These are phyloP conservation scores for Otocyon megalotis DNA, from an alignment of 2,113 vertebrate genomes.

Conservation along the genomic window DNA sequence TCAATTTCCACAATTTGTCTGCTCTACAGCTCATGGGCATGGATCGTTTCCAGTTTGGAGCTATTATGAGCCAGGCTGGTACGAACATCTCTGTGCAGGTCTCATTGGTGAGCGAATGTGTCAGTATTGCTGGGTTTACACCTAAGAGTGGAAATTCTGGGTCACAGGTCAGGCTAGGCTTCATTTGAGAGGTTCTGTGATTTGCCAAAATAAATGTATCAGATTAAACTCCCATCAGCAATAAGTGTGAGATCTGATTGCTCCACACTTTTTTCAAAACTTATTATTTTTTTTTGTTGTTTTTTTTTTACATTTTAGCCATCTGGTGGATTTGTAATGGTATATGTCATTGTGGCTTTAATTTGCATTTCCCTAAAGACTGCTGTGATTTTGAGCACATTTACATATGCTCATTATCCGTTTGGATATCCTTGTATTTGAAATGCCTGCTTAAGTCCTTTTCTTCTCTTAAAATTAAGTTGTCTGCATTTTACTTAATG, in stretches of 20 bases:
- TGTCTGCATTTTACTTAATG: not conserved
- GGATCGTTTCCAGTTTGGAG: not conserved
- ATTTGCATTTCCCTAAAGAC: slow-evolving; percentile 44
- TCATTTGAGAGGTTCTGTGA: not conserved
- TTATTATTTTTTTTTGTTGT: not conserved
- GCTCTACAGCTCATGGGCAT: not conserved
- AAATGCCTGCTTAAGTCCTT: not conserved
- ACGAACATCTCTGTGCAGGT: not conserved
- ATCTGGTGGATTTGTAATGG: slow-evolving; percentile 48
- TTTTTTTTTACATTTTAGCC: not conserved
- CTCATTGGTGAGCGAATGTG: not conserved
- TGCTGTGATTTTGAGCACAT: not conserved
- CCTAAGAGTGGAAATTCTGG: not conserved
- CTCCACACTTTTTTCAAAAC: not conserved
- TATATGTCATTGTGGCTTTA: slow-evolving; percentile 36
- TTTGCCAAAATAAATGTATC: not conserved
- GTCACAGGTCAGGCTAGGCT: not conserved
- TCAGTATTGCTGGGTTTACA: slow-evolving; percentile 2
- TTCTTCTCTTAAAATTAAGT: not conserved
- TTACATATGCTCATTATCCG: slow-evolving; percentile 29
- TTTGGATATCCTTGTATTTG: not conserved
- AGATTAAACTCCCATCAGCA: not conserved
- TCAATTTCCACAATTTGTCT: not conserved
- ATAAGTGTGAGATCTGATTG: not conserved
- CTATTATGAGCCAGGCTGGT: not conserved